A percentile compares a stretch with the other conserved stretches of the same genome.
phyloP scores from a whole-genome alignment of 1,140 invertebrate species.

The Dendroctonus valens region DNA sequence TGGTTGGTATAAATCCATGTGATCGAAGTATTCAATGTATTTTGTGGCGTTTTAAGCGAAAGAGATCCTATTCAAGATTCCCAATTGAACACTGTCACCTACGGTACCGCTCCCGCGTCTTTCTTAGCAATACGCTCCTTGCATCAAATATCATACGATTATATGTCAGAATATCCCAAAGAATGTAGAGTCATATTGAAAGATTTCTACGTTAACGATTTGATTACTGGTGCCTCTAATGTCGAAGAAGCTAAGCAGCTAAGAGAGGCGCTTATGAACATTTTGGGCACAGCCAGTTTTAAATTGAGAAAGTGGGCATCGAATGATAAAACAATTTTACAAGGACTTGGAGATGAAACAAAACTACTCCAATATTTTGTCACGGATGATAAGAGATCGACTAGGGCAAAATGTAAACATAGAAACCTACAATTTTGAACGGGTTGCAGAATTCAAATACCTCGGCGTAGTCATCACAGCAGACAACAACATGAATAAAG shows the following conservation, averaged over 20 bases:
- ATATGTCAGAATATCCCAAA: constrained; percentile 40
- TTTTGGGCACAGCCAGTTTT: constrained; percentile 27
- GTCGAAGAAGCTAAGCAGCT: constrained; percentile 32
- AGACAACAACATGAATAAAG: too few species aligned
- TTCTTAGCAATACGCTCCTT: constrained; percentile 41
- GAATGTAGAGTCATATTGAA: constrained; percentile 38
- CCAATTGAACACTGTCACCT: constrained; percentile 43
- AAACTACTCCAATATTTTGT: too few species aligned
- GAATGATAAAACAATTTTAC: too few species aligned
- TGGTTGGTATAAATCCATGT: constrained; percentile 43
- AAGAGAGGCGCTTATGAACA: constrained; percentile 29
- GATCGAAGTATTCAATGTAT: constrained; percentile 46
- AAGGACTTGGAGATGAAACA: too few species aligned
- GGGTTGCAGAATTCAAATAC: too few species aligned
- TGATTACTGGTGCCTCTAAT: constrained; percentile 46
- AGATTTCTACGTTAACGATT: constrained; percentile 53
- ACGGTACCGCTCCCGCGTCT: constrained; percentile 43
- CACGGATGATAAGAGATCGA: too few species aligned
- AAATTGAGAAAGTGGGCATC: constrained; percentile 31
- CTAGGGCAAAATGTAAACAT: too few species aligned
- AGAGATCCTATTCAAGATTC: neutral
- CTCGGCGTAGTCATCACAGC: too few species aligned
- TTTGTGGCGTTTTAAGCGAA: constrained; percentile 42
- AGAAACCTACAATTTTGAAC: too few species aligned
- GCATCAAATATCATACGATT: constrained; percentile 40